Conservation (phyloP, 2,113 vertebrate genomes). For the Progne subis region DNA sequence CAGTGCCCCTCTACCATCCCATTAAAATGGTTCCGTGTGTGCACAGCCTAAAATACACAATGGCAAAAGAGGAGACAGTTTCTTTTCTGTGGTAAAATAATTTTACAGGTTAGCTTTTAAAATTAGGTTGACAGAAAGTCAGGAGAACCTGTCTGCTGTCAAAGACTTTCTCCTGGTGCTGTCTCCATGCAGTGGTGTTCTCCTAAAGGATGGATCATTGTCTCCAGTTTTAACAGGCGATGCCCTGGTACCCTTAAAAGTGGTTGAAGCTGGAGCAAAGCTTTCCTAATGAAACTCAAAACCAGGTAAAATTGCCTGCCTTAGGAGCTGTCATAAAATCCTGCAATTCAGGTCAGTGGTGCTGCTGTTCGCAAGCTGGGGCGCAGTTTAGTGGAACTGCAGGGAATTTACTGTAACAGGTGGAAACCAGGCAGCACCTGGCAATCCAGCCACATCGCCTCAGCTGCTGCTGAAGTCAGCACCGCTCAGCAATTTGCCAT, state of each 20-base stretch:
- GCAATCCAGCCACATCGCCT: not conserved
- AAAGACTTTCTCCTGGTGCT: not conserved
- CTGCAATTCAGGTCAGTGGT: not conserved
- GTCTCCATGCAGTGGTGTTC: not conserved
- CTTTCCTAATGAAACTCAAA: not conserved
- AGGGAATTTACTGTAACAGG: not conserved
- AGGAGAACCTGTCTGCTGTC: not conserved
- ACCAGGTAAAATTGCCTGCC: not conserved
- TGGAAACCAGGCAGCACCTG: not conserved
- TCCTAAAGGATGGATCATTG: not conserved
- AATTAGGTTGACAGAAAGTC: not conserved
- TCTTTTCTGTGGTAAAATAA: not conserved
- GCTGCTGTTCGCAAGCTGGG: not conserved
- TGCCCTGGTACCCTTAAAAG: not conserved
- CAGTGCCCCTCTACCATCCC: not conserved
- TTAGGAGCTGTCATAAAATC: not conserved
- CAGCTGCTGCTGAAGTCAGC: not conserved
- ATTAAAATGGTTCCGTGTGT: not conserved
- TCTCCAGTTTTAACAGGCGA: not conserved
- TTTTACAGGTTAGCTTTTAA: not conserved
- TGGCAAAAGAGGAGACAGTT: not conserved
- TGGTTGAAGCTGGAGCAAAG: not conserved
- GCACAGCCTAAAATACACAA: not conserved
- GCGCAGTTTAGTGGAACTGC: accelerated
- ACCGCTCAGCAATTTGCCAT: not conserved